Conservation (phyloP, 1,140 invertebrate species). For the Spodoptera litura region DNA sequence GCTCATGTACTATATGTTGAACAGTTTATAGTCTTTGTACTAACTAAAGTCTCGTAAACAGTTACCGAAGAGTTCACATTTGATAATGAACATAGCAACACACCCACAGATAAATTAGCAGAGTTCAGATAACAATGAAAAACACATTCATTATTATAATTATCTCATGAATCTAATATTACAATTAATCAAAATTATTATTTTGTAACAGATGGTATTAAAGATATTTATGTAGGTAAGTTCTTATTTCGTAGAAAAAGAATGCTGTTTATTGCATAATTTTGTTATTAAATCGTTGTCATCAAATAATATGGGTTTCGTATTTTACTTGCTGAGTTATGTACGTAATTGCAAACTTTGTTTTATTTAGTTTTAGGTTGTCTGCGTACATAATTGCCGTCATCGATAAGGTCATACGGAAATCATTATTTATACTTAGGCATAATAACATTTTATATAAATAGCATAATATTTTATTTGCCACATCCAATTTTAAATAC, state of each 20-base stretch:
- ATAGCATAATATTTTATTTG: not conserved
- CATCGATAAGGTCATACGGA: no score
- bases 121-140: constrained; percentile 58
- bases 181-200: not conserved
- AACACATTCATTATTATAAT: constrained; percentile 22
- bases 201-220: not conserved
- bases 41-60: constrained; percentile 7
- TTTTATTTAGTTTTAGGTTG: not conserved
- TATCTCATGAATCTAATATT: constrained; percentile 37
- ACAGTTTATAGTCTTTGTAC: constrained; percentile 46
- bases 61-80: not conserved
- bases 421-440: no score
- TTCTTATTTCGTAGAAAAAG: no score
- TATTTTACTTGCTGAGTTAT: no score
- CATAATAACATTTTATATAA: no score
- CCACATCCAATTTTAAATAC: not conserved
- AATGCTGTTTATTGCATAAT: no score
- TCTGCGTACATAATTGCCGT: no score
- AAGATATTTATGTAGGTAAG: no score
- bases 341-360: not conserved
- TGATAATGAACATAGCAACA: constrained; percentile 62
- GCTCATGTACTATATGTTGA: constrained; percentile 36
- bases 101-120: constrained; percentile 58
- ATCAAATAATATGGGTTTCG: no score
- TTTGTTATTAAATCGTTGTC: no score